phyloP scores from a whole-genome alignment of 1,140 invertebrate species.

The Archivesica marissinica region DNA sequence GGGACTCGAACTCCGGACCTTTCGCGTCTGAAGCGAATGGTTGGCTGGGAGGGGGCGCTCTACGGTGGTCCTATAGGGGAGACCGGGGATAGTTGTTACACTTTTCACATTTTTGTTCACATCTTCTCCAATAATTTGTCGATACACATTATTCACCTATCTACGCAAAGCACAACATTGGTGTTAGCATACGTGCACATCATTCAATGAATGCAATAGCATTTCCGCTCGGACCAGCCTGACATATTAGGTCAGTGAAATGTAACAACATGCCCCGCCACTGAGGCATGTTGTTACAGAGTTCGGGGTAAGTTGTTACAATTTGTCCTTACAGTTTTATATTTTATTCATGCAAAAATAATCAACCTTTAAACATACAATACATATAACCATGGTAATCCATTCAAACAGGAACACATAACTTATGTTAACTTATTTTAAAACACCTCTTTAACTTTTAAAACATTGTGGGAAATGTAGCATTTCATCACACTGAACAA shows the following conservation, averaged over 20 bases:
- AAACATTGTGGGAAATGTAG: no score
- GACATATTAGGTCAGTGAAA: not conserved
- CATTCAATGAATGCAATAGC: not conserved
- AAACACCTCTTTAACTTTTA: no score
- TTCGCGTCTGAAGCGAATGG: no score
- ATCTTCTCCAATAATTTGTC: not conserved
- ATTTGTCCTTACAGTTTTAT: not conserved
- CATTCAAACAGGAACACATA: no score
- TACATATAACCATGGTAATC: no score
- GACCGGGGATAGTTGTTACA: conserved; percentile 23
- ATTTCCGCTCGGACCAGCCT: not conserved
- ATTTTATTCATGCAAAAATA: not conserved
- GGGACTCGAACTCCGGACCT: no score
- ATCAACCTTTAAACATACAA: no score
- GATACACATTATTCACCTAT: not conserved
- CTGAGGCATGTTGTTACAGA: conserved; percentile 23
- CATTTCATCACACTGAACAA: no score
- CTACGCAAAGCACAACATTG: not conserved
- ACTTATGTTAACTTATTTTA: no score
- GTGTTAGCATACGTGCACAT: not conserved
- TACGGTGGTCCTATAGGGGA: conserved; percentile 13
- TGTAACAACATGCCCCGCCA: conserved; percentile 22
- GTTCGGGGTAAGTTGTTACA: not conserved
- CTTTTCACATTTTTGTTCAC: not conserved
- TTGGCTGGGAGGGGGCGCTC: no score